Base-by-base conservation (phyloP, 2,888 invertebrate species). In the Dusona sp. region DNA sequence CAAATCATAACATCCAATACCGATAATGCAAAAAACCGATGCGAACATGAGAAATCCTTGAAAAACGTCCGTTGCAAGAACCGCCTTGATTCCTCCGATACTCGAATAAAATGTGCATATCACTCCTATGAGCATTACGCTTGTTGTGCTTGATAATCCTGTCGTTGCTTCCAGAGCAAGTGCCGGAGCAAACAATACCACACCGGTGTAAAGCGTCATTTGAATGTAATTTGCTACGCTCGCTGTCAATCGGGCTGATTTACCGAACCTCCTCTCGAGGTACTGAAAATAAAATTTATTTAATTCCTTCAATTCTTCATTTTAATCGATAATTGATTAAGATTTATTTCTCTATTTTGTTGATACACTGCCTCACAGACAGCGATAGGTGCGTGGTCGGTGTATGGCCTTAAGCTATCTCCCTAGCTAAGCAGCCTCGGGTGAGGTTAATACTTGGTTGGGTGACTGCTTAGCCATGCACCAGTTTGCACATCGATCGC, bases 71-170 rank as follows among this genome's bases (percentile, higher is more conserved):
- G 98, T 98, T 89, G 98, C 96, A 77, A 98, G 94, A 0, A 98
- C 98, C 1, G 98, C 98, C 94, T 98, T 98, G 97, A 98, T 98
- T 29, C 98, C 98, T 42, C 98, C 98, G 88, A 98, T 95, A 0
- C 97, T 97, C 0, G 98, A 98, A 92, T 98, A 98, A 93, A 98
- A 97, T 0, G 98, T 98, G 92, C 98, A 98, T 9, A 97, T 97
- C 70, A 97, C 90, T 7, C 95, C 95, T 79, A 95, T 94, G 36
- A 94, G 86, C 4, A 95, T 80, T 83, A 95, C 94, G 67, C 95
- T 95, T 79, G 90, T 91, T 19, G 92, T 90, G 85, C 94, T 94
- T 42, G 94, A 94, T 57, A 95, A 88, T 51, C 95, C 95, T 3
- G 95, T 95, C 11, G 95, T 95, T 1, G 96, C 94, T 86, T 94